These are phyloP conservation scores for Platyscapa corneri DNA, from an alignment of 1,140 invertebrate species.

Conservation along the genomic window DNA sequence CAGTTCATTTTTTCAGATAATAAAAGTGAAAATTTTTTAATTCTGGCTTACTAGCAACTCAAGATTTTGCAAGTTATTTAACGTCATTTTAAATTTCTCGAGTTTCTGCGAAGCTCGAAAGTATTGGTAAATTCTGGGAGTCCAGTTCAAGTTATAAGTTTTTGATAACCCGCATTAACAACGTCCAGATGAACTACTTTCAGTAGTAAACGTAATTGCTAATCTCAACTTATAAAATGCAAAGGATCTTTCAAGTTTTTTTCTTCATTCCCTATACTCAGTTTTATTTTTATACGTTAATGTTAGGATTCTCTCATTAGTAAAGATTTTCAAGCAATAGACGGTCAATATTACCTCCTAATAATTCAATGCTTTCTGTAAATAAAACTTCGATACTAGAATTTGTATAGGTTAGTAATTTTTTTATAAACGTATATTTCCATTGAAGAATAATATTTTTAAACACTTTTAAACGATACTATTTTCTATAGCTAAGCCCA, in stretches of 20 bases:
- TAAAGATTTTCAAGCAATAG: too few species aligned
- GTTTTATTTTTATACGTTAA: not conserved
- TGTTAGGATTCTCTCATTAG: too few species aligned
- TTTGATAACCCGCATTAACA: not conserved
- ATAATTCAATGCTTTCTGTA: too few species aligned
- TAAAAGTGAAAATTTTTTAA: not conserved
- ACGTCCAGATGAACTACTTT: not conserved
- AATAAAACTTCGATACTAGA: too few species aligned
- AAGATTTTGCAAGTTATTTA: constrained; percentile 22
- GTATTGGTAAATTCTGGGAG: not conserved
- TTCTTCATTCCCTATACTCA: not conserved
- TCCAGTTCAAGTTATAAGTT: constrained; percentile 7
- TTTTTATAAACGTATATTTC: too few species aligned
- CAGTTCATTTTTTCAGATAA: not conserved
- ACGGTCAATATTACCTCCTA: too few species aligned
- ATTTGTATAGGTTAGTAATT: too few species aligned
- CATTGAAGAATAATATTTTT: too few species aligned
- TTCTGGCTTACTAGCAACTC: not conserved
- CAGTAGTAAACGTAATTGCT: constrained; percentile 4
- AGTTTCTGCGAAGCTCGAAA: constrained; percentile 2
- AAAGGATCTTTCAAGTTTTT: constrained; percentile 4
- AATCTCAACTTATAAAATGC: not conserved
- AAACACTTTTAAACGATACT: too few species aligned
- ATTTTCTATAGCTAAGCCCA: too few species aligned
- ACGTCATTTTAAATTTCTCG: constrained; percentile 4